A percentile compares a stretch with the other conserved stretches of the same genome.
phyloP scores from a whole-genome alignment of 2,113 vertebrate species.

The Sinosuthora webbiana region DNA sequence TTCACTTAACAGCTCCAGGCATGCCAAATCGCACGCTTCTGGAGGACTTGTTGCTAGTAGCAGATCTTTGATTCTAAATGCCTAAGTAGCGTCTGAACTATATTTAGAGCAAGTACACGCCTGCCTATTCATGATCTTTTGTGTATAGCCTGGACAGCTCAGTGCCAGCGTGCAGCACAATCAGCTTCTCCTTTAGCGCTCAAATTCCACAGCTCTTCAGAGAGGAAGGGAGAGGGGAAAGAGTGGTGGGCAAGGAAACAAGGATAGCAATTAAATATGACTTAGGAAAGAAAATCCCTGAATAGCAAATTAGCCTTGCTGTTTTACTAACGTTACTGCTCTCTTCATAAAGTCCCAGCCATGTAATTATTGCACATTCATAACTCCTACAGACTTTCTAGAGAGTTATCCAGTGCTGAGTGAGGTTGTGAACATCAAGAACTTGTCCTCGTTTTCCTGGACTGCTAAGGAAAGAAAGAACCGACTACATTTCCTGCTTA shows the following conservation, averaged over 20 bases:
- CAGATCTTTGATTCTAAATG: constrained; percentile 66
- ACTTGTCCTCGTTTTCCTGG: background rate
- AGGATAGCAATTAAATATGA: constrained; percentile 60
- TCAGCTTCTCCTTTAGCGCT: constrained; percentile 15
- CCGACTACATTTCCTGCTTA: background rate
- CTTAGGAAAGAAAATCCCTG: constrained; percentile 7
- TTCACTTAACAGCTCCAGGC: constrained; percentile 70
- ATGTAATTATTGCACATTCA: constrained; percentile 29
- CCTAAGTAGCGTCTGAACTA: constrained; percentile 59
- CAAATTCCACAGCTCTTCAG: constrained; percentile 58
- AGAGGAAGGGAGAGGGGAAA: background rate
- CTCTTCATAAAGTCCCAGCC: background rate
- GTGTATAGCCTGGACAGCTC: constrained; percentile 52
- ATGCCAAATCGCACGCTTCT: constrained; percentile 67
- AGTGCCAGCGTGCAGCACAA: constrained; percentile 19
- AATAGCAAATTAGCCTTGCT: constrained; percentile 49
- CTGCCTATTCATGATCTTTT: constrained; percentile 67
- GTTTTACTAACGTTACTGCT: constrained; percentile 9
- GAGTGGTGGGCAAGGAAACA: constrained; percentile 14
- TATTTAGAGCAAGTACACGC: constrained; percentile 69
- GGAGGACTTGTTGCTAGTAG: constrained; percentile 74
- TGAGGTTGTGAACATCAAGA: background rate
- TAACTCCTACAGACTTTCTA: constrained; percentile 18
- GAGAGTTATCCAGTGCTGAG: background rate
- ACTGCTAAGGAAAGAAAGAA: background rate